Evolutionary conservation across 64 coral and sea anemone species (phyloP).

Genomic region (Actinia tenebrosa): DNA sequence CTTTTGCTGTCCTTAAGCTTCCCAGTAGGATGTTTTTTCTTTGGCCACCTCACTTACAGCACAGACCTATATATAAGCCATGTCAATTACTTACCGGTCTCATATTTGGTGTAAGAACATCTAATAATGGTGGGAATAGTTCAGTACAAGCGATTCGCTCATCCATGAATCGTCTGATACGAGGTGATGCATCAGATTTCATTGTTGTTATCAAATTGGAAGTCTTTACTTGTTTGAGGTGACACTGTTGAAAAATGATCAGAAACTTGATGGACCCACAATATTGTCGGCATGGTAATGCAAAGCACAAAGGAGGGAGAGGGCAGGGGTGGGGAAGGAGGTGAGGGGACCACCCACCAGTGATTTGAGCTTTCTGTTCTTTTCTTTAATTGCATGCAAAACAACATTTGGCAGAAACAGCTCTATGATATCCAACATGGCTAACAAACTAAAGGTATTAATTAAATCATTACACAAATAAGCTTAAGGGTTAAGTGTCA

Average conservation of each 20-base stretch:
- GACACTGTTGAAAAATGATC: conserved; percentile 39
- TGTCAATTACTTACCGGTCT: conserved; percentile 66
- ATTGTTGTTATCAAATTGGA: conserved; percentile 64
- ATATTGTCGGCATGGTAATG: too few relatives aligned
- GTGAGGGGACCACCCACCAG: not conserved
- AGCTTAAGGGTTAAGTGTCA: too few relatives aligned
- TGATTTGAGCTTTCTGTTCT: not conserved
- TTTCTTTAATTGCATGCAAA: too few relatives aligned
- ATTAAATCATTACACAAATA: too few relatives aligned
- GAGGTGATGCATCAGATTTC: conserved; percentile 57
- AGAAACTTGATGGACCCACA: too few relatives aligned
- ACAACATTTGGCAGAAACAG: too few relatives aligned
- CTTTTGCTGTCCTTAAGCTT: too few relatives aligned
- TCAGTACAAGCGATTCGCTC: conserved; percentile 57
- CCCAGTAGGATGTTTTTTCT: too few relatives aligned
- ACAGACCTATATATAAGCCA: not conserved
- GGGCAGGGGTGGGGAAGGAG: not conserved
- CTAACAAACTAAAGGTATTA: too few relatives aligned
- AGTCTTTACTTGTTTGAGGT: conserved; percentile 59
- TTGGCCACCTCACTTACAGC: not conserved
- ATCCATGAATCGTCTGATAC: conserved; percentile 55
- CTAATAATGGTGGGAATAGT: conserved; percentile 64
- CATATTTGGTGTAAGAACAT: conserved; percentile 78
- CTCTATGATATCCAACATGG: too few relatives aligned
- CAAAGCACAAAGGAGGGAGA: not conserved